Conservation (phyloP, 2,113 vertebrate species). For the Meleagris gallopavo region DNA sequence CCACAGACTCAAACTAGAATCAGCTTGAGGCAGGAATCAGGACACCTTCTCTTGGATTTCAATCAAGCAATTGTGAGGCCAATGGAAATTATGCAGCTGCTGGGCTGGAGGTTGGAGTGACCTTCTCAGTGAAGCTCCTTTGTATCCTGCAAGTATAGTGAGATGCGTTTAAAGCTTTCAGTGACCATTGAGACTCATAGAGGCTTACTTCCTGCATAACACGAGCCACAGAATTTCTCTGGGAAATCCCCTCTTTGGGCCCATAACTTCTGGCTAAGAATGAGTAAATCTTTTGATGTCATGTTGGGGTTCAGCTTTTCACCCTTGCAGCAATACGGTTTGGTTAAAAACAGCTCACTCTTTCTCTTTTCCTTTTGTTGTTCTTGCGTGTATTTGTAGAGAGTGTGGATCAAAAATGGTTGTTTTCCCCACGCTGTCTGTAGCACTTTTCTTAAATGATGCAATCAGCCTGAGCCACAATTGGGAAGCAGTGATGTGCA, state of each 20-base stretch:
- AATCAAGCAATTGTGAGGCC: neutral
- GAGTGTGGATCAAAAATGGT: neutral
- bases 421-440: neutral
- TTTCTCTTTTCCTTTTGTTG: neutral
- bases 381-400: neutral
- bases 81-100: neutral
- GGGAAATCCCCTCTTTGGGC: neutral
- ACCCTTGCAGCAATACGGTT: neutral
- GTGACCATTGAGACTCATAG: neutral
- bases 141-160: neutral
- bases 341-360: neutral
- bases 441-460: neutral
- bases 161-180: neutral
- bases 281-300: neutral
- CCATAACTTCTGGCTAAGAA: neutral
- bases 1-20: neutral
- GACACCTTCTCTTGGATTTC: neutral
- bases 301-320: neutral
- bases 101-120: neutral
- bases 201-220: neutral
- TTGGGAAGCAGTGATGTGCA: conserved; percentile 6
- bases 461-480: neutral
- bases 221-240: neutral
- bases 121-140: neutral
- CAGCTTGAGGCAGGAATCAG: neutral